phyloP scores from a whole-genome alignment of 2,888 invertebrate species.

The Andricus curvator region DNA sequence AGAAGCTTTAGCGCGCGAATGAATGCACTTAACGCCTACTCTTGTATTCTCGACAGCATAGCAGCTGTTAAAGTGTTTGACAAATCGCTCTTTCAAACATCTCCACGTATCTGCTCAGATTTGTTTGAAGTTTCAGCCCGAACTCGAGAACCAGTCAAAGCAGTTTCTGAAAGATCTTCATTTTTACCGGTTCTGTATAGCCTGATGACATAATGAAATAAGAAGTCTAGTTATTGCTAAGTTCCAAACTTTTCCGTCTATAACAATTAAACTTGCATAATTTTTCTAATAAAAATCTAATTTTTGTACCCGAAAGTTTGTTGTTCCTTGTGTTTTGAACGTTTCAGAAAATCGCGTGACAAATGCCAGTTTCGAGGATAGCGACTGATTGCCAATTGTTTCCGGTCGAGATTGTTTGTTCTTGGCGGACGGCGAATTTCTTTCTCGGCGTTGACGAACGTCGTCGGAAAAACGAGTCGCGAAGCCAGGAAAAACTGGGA shows the following conservation, averaged over 20 bases:
- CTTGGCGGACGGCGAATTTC: constrained; percentile 51
- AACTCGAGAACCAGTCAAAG: constrained; percentile 15
- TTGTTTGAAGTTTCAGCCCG: constrained; percentile 47
- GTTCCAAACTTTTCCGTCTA: background rate
- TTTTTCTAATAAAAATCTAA: no score
- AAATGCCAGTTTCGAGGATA: constrained; percentile 74
- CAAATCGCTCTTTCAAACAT: constrained; percentile 67
- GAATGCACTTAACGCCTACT: constrained; percentile 58
- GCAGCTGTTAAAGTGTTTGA: constrained; percentile 64
- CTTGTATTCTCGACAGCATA: constrained; percentile 55
- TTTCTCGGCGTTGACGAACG: constrained; percentile 29
- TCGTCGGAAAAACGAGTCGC: constrained; percentile 42
- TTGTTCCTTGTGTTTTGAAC: constrained; percentile 29
- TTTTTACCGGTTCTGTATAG: background rate
- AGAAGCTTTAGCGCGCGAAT: constrained; percentile 54
- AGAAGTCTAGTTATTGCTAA: background rate
- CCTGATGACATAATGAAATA: background rate
- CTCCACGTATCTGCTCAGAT: constrained; percentile 42
- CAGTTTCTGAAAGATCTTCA: background rate
- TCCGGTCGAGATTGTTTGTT: constrained; percentile 62
- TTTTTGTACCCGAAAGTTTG: background rate
- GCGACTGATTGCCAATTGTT: constrained; percentile 74
- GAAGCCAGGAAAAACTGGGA: constrained; percentile 47
- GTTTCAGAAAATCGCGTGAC: constrained; percentile 47
- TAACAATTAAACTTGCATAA: background rate